Percentiles rank a stretch among this genome's conserved stretches.
Conservation (phyloP, 2,113 vertebrate species). For the Meleagris gallopavo region DNA sequence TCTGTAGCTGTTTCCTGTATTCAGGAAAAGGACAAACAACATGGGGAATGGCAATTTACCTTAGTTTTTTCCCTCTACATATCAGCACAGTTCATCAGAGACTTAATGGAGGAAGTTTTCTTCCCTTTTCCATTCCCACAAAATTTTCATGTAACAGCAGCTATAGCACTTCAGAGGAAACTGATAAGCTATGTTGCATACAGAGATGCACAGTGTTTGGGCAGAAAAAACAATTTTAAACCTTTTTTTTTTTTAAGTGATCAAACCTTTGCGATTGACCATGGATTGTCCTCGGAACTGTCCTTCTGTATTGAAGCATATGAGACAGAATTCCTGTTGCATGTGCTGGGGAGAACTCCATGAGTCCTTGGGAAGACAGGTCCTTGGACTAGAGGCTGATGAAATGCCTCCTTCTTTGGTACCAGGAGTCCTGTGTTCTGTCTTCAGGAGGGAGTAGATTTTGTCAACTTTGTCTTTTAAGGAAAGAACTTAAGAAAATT, state of each 20-base stretch:
- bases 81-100: not conserved
- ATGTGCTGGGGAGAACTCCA: rapidly evolving
- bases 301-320: not conserved
- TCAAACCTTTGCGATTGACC: not conserved
- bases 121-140: not conserved
- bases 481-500: not conserved
- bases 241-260: not conserved
- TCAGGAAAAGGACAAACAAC: not conserved
- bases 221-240: not conserved
- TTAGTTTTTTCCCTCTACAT: not conserved
- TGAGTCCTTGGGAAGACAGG: not conserved
- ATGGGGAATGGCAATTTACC: not conserved
- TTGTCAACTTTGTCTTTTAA: not conserved
- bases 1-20: not conserved
- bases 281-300: not conserved
- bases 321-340: not conserved
- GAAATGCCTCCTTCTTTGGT: not conserved
- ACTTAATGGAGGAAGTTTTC: not conserved
- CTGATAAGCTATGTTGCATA: not conserved
- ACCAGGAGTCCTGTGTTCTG: not conserved
- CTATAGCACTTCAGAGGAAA: not conserved
- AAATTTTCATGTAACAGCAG: not conserved
- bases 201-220: not conserved
- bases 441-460: not conserved
- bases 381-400: not conserved